Conservation (phyloP, 2,113 vertebrate genomes). For the Neogale vison region DNA sequence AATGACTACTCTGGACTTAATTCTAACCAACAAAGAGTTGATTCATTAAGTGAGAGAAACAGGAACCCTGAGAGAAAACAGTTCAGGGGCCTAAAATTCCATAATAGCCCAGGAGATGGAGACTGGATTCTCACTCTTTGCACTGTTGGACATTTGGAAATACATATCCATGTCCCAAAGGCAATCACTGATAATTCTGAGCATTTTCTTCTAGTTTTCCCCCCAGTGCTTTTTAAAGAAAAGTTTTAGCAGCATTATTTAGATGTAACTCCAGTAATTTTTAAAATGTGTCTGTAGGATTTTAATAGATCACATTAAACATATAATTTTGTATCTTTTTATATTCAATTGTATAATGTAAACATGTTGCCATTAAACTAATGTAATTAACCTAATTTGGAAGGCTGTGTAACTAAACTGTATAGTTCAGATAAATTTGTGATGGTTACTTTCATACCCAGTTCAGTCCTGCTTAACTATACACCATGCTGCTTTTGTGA, state of each 20-base stretch:
- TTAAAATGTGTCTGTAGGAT: not conserved
- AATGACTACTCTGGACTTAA: slow-evolving; percentile 50
- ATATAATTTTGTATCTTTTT: not conserved
- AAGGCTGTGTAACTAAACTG: not conserved
- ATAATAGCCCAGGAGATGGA: not conserved
- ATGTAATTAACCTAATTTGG: not conserved
- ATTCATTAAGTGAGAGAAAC: slow-evolving; percentile 67
- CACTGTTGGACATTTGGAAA: not conserved
- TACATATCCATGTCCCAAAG: not conserved
- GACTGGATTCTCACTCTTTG: not conserved
- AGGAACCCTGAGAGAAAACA: slow-evolving; percentile 37
- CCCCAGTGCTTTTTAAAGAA: not conserved
- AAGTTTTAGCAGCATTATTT: not conserved
- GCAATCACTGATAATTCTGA: not conserved
- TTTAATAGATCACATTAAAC: not conserved
- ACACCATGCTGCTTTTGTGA: not conserved
- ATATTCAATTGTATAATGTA: not conserved
- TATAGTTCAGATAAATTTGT: not conserved
- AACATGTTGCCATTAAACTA: not conserved
- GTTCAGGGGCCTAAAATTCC: not conserved
- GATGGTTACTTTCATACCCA: not conserved
- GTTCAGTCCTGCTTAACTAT: not conserved
- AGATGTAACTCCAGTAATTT: not conserved
- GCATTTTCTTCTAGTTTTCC: not conserved
- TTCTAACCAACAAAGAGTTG: slow-evolving; percentile 56